Conservation (phyloP, 2,888 invertebrate species). For the Kuschelorhynchus macadamiae region DNA sequence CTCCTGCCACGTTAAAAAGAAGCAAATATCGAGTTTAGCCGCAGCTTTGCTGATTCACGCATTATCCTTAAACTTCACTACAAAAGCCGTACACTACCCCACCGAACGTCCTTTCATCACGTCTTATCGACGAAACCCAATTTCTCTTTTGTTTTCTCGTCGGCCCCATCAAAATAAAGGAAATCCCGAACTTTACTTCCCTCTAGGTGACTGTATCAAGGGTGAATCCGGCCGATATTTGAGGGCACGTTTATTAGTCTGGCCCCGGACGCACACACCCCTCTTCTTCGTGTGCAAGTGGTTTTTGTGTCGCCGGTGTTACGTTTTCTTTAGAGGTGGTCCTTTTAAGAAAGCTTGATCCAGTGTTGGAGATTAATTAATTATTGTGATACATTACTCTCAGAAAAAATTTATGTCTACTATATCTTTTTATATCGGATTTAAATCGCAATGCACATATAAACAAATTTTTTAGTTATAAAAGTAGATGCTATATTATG, state of each 20-base stretch:
- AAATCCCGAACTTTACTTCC: slow-evolving; percentile 11
- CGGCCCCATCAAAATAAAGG: slow-evolving; percentile 20
- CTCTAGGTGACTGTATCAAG: slow-evolving; percentile 34
- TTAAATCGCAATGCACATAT: too few species aligned
- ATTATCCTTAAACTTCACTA: too few species aligned
- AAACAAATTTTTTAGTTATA: too few species aligned
- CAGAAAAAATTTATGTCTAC: too few species aligned
- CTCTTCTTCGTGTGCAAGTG: background rate
- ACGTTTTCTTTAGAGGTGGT: slow-evolving; percentile 12
- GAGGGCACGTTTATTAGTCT: slow-evolving; percentile 24
- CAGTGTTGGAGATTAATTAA: background rate
- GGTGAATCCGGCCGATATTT: slow-evolving; percentile 19
- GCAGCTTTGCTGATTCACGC: too few species aligned
- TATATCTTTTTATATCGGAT: too few species aligned
- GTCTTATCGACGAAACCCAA: slow-evolving; percentile 26
- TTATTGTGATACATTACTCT: too few species aligned
- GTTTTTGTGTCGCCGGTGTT: slow-evolving; percentile 1
- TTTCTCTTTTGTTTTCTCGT: slow-evolving; percentile 32
- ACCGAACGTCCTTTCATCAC: background rate
- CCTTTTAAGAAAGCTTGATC: background rate
- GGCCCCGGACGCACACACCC: background rate
- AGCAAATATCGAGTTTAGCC: too few species aligned
- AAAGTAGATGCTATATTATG: too few species aligned
- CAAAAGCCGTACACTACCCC: too few species aligned
- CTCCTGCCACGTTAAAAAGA: too few species aligned